phyloP scores from a whole-genome alignment of 2,888 invertebrate species.

The Phaonia tiefii region DNA sequence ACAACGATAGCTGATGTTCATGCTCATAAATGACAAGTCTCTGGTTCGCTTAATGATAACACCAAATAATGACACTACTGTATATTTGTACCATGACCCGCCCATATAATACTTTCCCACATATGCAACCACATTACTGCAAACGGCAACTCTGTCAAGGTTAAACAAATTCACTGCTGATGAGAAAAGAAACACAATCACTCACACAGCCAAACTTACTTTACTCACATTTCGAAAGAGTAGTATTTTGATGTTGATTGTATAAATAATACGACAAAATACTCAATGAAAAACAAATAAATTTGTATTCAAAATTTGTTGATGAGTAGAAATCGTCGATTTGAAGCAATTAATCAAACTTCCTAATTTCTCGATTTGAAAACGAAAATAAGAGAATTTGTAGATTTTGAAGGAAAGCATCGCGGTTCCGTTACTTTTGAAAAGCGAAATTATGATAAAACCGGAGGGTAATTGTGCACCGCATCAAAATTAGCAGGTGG shows the following conservation, averaged over 20 bases:
- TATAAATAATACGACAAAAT: not conserved
- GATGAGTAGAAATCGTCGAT: not conserved
- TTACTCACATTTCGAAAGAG: too few relatives aligned
- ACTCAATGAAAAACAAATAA: constrained; percentile 36
- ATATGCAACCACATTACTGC: not conserved
- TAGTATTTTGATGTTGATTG: not conserved
- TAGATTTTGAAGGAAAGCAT: too few relatives aligned
- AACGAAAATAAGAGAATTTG: constrained; percentile 5
- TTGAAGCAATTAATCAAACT: too few relatives aligned
- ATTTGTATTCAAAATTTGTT: constrained; percentile 18
- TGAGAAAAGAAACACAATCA: constrained; percentile 24
- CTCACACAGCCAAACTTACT: constrained; percentile 20
- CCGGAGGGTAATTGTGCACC: not conserved
- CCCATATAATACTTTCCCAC: not conserved
- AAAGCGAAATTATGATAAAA: constrained; percentile 37
- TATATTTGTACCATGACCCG: not conserved
- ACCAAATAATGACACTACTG: too few relatives aligned
- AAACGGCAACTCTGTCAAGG: constrained; percentile 42
- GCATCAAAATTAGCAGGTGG: constrained; percentile 32
- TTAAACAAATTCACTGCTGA: constrained; percentile 43
- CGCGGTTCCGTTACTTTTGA: constrained; percentile 30
- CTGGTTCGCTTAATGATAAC: too few relatives aligned
- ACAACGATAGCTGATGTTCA: too few relatives aligned
- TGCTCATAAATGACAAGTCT: too few relatives aligned
- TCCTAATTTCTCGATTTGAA: constrained; percentile 13